Evolutionary conservation across 2,888 invertebrate species (phyloP).

Genomic region (Netelia virgata): DNA sequence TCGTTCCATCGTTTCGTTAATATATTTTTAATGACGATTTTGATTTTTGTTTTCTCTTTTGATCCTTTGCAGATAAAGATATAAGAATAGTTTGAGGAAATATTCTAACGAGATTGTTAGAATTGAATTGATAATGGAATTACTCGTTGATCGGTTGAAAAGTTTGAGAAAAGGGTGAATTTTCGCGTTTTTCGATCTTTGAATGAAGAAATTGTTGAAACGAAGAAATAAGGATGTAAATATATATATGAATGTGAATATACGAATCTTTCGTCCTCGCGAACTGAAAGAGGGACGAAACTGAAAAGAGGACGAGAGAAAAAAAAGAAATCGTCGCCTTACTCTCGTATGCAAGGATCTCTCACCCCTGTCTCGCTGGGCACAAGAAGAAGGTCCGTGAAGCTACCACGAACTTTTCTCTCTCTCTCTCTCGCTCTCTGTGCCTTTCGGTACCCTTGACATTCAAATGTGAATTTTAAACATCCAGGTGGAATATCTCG

Average conservation of each 20-base stretch:
- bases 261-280: too few species aligned
- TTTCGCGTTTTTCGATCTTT: too few species aligned
- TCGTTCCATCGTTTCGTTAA: background rate
- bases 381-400: slow-evolving; percentile 12
- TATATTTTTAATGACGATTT: background rate
- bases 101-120: too few species aligned
- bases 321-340: slow-evolving; percentile 37
- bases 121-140: too few species aligned
- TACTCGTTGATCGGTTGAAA: too few species aligned
- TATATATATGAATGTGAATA: background rate
- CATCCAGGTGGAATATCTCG: slow-evolving; percentile 66
- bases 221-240: too few species aligned
- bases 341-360: slow-evolving; percentile 46
- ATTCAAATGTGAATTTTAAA: slow-evolving; percentile 69
- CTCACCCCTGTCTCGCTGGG: slow-evolving; percentile 37
- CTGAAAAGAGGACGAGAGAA: too few species aligned
- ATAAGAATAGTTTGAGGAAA: too few species aligned
- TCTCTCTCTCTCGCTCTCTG: slow-evolving; percentile 31
- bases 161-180: too few species aligned
- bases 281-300: too few species aligned
- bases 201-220: too few species aligned
- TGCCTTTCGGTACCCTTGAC: slow-evolving; percentile 66
- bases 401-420: slow-evolving; percentile 18
- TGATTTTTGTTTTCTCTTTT: background rate
- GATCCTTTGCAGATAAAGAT: background rate